Percentiles rank a stretch among this genome's conserved stretches.
phyloP scores from a whole-genome alignment of 2,113 vertebrate genomes.

The Setophaga petechia region DNA sequence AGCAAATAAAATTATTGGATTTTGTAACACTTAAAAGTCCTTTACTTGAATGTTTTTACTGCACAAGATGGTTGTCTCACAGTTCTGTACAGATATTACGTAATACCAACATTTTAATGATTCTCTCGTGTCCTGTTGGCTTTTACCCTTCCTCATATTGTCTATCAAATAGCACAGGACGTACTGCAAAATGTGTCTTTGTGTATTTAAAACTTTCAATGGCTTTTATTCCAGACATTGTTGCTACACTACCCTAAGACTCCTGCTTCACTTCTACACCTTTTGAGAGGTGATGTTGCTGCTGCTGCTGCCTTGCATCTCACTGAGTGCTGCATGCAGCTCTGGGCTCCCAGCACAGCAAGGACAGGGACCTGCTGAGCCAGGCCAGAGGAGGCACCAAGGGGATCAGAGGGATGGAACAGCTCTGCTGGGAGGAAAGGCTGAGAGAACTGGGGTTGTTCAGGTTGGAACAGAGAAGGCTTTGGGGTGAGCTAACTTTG shows the following conservation, averaged over 20 bases:
- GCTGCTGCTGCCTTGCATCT: background rate
- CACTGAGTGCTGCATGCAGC: background rate
- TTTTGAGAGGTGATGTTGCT: background rate
- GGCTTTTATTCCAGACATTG: background rate
- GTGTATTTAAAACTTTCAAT: background rate
- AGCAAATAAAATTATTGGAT: background rate
- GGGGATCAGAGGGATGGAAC: background rate
- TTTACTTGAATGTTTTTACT: background rate
- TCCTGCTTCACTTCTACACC: background rate
- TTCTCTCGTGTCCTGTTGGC: background rate
- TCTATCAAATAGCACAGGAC: background rate
- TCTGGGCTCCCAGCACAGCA: background rate
- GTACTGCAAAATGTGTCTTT: background rate
- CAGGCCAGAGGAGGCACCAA: background rate
- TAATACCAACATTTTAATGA: background rate
- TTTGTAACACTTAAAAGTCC: background rate
- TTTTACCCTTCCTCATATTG: background rate
- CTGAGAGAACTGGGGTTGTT: background rate
- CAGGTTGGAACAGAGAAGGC: accelerated
- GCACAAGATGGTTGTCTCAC: background rate
- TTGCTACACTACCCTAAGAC: background rate
- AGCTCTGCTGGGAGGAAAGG: background rate
- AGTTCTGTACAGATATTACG: background rate
- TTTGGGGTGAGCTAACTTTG: accelerated
- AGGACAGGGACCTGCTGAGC: background rate